Base-by-base conservation (phyloP, 2,113 vertebrate genomes). In the Chlorodrepanis virens region DNA sequence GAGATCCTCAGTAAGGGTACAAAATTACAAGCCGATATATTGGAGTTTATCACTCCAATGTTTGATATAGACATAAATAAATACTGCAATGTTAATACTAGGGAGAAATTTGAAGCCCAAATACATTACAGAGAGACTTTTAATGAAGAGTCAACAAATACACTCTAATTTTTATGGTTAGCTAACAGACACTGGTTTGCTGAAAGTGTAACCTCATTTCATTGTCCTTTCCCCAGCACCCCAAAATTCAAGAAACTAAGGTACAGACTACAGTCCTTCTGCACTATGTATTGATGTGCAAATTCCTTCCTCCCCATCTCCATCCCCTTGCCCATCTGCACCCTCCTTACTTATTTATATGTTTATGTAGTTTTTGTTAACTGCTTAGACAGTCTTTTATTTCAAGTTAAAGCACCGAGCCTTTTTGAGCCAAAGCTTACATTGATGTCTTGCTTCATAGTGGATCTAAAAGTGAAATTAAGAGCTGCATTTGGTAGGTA, bases 231-330 rank as follows among this genome's bases (percentile, higher is more conserved):
- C 52, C 87, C 64, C 60, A 57, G n/a, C 15, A 50, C 22, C 76
- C 39, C 42, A 77, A 45, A 93, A 94, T n/a, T 23, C 68, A 95
- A 88, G 47, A 80, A 80, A 80, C 3, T 54, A 45, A 77, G 40
- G 68, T 68, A 83, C 14, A 77, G 33, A 61, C 42, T 80, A 74
- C 29, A 70, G 81, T 60, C 45, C 61, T 65, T 37, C n/a, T 17
- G 37, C 12, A 85, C 18, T 70, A 11, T 17, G 15, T 52, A 77
- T 15, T 50, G 22, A 83, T 63, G 27, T n/a, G 71, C 64, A 92
- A 95, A 96, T 94, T 97, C 92, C 93, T 97, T 96, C 96, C 90
- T 93, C 95, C 96, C 94, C 96, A 97, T 92, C 93, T 95, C 96
- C 95, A 97, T 96, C 95, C 95, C 95, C 94, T 93, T 93, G 59